A percentile compares a stretch with the other conserved stretches of the same genome.
phyloP scores from a whole-genome alignment of 2,888 invertebrate genomes.

The Phanerotoma sp. region DNA sequence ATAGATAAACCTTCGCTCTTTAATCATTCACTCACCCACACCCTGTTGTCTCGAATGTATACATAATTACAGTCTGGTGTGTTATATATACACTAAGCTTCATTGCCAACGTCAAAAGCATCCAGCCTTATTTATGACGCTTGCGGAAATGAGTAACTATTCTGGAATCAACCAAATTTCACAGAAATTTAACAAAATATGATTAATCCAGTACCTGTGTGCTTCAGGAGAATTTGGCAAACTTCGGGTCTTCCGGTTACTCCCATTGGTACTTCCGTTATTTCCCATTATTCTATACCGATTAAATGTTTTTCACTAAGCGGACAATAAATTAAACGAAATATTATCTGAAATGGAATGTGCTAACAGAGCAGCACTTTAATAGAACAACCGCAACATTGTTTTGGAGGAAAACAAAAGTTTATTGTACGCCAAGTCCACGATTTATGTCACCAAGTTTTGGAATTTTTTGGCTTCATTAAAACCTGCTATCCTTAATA shows the following conservation, averaged over 20 bases:
- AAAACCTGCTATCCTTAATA: too few species aligned
- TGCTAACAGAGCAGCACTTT: too few species aligned
- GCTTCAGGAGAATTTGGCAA: conserved; percentile 79
- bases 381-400: too few species aligned
- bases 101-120: too few species aligned
- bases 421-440: too few species aligned
- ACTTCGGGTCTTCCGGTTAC: conserved; percentile 67
- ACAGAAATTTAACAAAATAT: conserved; percentile 6
- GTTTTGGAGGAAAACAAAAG: too few species aligned
- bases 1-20: not conserved
- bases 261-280: conserved; percentile 57
- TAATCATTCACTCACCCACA: not conserved
- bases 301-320: not conserved
- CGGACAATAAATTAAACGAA: not conserved
- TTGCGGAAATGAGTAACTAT: too few species aligned
- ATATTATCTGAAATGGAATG: too few species aligned
- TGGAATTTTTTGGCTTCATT: too few species aligned
- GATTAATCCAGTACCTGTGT: conserved; percentile 62
- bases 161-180: too few species aligned
- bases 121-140: too few species aligned
- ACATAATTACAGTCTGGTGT: conserved; percentile 30
- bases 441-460: too few species aligned
- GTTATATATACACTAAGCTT: not conserved
- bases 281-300: conserved; percentile 46
- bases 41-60: conserved; percentile 39